Percentiles rank a stretch among this genome's conserved stretches.
These are phyloP conservation scores for Podargus strigoides DNA, from an alignment of 2,797 vertebrate genomes.

Conservation along the genomic window DNA sequence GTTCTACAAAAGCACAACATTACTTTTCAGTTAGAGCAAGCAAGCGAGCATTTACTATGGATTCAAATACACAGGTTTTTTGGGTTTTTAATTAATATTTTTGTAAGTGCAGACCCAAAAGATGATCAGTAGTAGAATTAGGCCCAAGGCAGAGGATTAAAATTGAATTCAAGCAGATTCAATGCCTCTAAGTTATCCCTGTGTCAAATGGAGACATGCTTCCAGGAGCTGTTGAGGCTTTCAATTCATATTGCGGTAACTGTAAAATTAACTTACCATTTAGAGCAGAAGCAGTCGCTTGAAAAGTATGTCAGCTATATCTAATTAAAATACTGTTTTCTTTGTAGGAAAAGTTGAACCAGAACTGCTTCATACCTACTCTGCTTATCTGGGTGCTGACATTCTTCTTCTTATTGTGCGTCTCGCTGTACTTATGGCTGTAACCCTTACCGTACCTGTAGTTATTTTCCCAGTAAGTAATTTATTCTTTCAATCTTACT, in stretches of 20 bases:
- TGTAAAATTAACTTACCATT: background rate
- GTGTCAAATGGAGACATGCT: background rate
- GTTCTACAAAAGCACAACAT: background rate
- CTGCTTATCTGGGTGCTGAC: slow-evolving; percentile 78
- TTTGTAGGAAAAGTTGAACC: slow-evolving; percentile 81
- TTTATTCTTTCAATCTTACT: background rate
- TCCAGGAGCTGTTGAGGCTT: background rate
- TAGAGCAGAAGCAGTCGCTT: background rate
- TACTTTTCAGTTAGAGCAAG: background rate
- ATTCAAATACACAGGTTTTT: background rate
- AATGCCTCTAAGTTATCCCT: background rate
- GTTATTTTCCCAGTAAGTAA: slow-evolving; percentile 94
- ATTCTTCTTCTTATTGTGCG: slow-evolving; percentile 90
- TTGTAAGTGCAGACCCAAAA: background rate
- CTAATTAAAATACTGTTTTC: background rate
- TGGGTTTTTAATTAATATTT: background rate
- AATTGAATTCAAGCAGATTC: background rate
- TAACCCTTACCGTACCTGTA: slow-evolving; percentile 94
- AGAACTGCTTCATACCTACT: slow-evolving; percentile 94
- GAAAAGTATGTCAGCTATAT: background rate
- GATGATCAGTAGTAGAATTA: background rate
- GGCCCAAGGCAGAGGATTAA: background rate
- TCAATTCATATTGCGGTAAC: background rate
- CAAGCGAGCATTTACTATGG: background rate
- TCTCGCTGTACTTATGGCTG: slow-evolving; percentile 90